A percentile compares a stretch with the other conserved stretches of the same genome.
Conservation (phyloP, 2,113 vertebrate genomes). For the Manacus vitellinus region DNA sequence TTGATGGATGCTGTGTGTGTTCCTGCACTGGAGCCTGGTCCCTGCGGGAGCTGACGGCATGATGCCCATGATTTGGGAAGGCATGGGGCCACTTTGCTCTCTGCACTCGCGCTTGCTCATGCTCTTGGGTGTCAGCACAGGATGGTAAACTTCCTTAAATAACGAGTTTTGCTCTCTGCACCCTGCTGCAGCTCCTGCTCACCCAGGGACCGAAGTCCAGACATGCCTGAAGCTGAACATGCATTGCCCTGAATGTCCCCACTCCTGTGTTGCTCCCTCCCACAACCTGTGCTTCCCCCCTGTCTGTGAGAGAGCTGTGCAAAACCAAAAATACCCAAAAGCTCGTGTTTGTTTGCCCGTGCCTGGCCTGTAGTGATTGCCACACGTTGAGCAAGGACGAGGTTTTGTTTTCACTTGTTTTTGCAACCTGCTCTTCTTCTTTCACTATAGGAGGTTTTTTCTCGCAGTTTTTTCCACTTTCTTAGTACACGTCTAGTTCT, state of each 20-base stretch:
- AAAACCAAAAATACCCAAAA: neutral
- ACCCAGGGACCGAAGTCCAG: fast-evolving
- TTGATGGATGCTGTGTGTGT: fast-evolving
- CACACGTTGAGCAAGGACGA: neutral
- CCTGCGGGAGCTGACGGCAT: neutral
- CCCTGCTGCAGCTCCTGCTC: neutral
- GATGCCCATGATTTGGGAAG: neutral
- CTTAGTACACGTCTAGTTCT: neutral
- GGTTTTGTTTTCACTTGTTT: neutral
- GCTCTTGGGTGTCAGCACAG: neutral
- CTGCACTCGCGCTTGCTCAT: neutral
- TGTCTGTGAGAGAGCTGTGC: neutral
- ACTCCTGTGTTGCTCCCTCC: fast-evolving
- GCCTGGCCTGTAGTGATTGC: neutral
- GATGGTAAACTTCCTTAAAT: neutral
- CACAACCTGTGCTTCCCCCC: neutral
- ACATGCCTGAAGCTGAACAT: neutral
- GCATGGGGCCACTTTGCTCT: fast-evolving
- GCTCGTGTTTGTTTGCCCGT: neutral
- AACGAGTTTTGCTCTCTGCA: neutral
- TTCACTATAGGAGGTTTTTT: neutral
- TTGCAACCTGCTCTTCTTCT: slow-evolving; percentile 13
- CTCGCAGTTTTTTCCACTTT: neutral
- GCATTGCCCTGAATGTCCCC: fast-evolving
- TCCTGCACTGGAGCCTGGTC: neutral